Evolutionary conservation across 2,888 invertebrate genomes (phyloP).

Genomic region (Cheilosia soror): DNA sequence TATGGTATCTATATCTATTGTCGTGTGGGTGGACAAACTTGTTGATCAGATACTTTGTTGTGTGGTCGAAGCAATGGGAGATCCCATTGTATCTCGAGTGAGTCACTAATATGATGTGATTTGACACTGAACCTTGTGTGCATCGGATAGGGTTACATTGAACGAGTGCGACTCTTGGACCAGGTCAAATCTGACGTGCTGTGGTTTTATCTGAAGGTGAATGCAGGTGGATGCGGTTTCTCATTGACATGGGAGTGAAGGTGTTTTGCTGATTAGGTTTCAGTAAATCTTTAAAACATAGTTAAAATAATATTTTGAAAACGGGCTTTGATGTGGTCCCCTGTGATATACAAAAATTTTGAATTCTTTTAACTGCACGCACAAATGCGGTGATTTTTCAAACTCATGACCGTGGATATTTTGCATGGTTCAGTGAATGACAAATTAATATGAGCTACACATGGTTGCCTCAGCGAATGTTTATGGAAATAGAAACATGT

Average conservation of each 20-base stretch:
- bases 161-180: slow-evolving; percentile 51
- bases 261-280: slow-evolving; percentile 43
- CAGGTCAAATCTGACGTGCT: slow-evolving; percentile 51
- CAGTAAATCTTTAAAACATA: slow-evolving; percentile 17
- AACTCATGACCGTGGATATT: too few species aligned
- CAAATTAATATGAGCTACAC: too few species aligned
- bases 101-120: slow-evolving; percentile 42
- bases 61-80: slow-evolving; percentile 10
- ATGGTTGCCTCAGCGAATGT: too few species aligned
- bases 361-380: too few species aligned
- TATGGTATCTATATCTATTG: slow-evolving; percentile 28
- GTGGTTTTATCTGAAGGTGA: slow-evolving; percentile 35
- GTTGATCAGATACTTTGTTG: slow-evolving; percentile 11
- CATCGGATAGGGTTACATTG: slow-evolving; percentile 36
- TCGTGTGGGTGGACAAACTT: slow-evolving; percentile 39
- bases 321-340: too few species aligned
- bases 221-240: slow-evolving; percentile 61
- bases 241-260: slow-evolving; percentile 21
- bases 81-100: slow-evolving; percentile 46
- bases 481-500: too few species aligned
- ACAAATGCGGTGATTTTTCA: too few species aligned
- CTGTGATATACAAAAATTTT: too few species aligned
- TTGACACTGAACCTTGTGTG: slow-evolving; percentile 34
- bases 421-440: too few species aligned
- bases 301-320: too few species aligned